Evolutionary conservation across 2,113 vertebrate genomes (phyloP).

Genomic region (Cephalopholis sonnerati): DNA sequence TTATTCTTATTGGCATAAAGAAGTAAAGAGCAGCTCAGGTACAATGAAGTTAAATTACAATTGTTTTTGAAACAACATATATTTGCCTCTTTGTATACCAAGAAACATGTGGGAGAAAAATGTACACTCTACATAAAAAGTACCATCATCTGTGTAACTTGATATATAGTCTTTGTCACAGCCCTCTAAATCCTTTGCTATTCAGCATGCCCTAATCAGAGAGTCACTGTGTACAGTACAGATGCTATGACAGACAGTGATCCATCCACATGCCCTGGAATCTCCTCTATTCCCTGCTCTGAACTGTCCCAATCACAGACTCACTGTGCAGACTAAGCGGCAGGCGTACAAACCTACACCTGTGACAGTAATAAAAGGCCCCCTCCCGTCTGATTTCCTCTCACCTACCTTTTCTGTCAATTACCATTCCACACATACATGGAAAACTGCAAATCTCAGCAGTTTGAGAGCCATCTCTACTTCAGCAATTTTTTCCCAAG

Average conservation of each 20-base stretch:
- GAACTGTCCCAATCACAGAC: constrained; percentile 62
- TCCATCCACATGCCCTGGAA: constrained; percentile 44
- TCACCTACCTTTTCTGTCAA: constrained; percentile 72
- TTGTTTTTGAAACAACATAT: not conserved
- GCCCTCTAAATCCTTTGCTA: constrained; percentile 43
- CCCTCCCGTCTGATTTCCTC: constrained; percentile 52
- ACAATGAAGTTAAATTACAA: not conserved
- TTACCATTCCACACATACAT: constrained; percentile 63
- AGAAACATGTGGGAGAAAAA: not conserved
- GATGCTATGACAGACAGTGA: constrained; percentile 54
- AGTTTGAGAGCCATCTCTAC: constrained; percentile 52
- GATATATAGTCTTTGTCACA: constrained; percentile 43
- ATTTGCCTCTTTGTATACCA: not conserved
- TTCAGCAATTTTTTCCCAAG: constrained; percentile 53
- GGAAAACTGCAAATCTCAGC: constrained; percentile 73
- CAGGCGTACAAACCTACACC: constrained; percentile 60
- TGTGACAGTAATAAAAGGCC: constrained; percentile 65
- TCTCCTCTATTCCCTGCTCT: constrained; percentile 49
- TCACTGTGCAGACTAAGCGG: constrained; percentile 67
- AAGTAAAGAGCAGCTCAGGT: not conserved
- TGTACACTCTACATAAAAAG: constrained; percentile 11
- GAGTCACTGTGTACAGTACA: constrained; percentile 32
- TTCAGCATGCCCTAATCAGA: constrained; percentile 41
- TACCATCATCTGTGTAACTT: constrained; percentile 17
- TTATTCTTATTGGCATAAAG: not conserved